These are phyloP conservation scores for Operophtera brumata DNA, from an alignment of 2,888 invertebrate genomes.

Conservation along the genomic window DNA sequence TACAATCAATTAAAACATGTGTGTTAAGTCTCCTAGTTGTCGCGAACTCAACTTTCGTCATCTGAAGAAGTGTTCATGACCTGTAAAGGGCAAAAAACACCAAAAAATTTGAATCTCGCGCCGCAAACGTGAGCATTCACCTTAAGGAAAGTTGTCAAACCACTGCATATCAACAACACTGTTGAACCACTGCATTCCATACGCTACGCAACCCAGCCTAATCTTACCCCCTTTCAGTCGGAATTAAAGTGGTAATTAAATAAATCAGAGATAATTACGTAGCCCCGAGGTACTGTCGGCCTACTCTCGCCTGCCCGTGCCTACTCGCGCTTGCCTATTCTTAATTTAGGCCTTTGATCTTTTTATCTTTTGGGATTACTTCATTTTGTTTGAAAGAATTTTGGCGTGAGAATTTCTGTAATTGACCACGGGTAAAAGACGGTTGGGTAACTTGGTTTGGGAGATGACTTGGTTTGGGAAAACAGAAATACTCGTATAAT, in stretches of 20 bases:
- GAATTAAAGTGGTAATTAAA: conserved; percentile 58
- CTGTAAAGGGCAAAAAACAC: too few relatives aligned
- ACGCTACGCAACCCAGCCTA: conserved; percentile 27
- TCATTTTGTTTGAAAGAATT: conserved; percentile 7
- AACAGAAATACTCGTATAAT: too few relatives aligned
- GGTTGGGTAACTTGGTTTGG: too few relatives aligned
- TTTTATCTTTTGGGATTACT: conserved; percentile 14
- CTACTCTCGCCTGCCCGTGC: background rate
- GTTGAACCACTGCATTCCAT: conserved; percentile 17
- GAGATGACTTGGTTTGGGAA: background rate
- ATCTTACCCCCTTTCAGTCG: conserved; percentile 48
- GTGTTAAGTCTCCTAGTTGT: too few relatives aligned
- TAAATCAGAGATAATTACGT: conserved; percentile 58
- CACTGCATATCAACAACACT: too few relatives aligned
- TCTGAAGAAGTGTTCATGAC: too few relatives aligned
- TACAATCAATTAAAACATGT: too few relatives aligned
- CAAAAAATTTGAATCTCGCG: too few relatives aligned
- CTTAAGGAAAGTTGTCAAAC: too few relatives aligned
- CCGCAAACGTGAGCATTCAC: too few relatives aligned
- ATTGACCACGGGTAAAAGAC: background rate
- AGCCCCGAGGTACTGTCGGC: conserved; percentile 36
- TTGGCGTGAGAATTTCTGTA: background rate
- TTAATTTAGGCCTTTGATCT: conserved; percentile 30
- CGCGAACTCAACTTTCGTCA: too few relatives aligned
- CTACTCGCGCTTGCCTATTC: conserved; percentile 31